Conservation (phyloP, 2,113 vertebrate species). For the Cephalopterus ornatus region DNA sequence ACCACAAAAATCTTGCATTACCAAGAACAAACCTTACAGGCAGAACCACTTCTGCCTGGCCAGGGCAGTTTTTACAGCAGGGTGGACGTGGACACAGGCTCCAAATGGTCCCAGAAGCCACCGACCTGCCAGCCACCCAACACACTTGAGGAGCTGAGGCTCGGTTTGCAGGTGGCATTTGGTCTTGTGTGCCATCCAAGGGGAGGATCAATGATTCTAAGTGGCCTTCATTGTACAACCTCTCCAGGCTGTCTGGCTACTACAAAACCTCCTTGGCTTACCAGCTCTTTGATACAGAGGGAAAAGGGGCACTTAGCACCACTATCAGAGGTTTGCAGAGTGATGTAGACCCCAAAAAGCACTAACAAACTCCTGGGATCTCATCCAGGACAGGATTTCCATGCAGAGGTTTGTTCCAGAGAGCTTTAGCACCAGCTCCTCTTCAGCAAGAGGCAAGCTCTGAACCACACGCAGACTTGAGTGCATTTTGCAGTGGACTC, state of each 20-base stretch:
- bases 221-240: background rate
- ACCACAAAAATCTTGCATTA: background rate
- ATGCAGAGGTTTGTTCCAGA: background rate
- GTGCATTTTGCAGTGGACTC: background rate
- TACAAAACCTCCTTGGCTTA: background rate
- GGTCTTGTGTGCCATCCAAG: background rate
- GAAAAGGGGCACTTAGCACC: background rate
- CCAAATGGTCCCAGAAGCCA: background rate
- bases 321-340: background rate
- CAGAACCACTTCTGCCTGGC: background rate
- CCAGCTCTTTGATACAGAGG: background rate
- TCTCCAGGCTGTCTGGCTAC: background rate
- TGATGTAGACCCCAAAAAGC: background rate
- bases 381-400: background rate
- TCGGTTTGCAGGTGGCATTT: background rate
- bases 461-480: background rate
- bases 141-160: background rate
- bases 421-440: background rate
- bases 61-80: background rate
- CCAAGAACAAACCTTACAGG: background rate
- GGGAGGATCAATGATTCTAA: background rate
- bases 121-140: fast-evolving
- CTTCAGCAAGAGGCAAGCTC: background rate
- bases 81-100: background rate
- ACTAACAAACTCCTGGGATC: background rate